These are phyloP conservation scores for Apogon hyalosoma DNA, from an alignment of 2,797 vertebrate species.

Conservation along the genomic window DNA sequence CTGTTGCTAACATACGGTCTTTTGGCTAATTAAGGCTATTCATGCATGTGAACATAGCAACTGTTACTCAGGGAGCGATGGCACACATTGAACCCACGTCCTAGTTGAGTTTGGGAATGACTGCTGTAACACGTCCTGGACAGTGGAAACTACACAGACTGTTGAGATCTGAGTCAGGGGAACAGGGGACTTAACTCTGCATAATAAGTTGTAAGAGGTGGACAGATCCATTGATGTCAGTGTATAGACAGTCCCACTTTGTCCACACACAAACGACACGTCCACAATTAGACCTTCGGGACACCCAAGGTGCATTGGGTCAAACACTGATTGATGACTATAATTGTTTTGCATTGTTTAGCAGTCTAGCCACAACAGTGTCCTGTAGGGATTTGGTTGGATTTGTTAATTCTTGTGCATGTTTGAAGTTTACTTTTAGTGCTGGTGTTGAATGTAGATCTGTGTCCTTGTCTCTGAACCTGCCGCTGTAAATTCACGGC, in stretches of 20 bases:
- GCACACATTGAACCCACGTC: too few relatives aligned
- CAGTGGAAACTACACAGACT: neutral
- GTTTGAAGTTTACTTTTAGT: conserved; percentile 27
- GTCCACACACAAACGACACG: neutral
- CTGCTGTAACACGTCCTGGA: neutral
- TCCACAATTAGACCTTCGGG: conserved; percentile 2
- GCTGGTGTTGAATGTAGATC: conserved; percentile 49
- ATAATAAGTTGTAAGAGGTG: neutral
- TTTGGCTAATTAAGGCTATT: too few relatives aligned
- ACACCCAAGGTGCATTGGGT: conserved; percentile 29
- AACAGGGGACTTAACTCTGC: neutral
- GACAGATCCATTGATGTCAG: neutral
- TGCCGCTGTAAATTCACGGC: conserved; percentile 7
- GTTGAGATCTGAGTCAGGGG: neutral
- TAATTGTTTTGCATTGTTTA: conserved; percentile 54
- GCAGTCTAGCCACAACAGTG: conserved; percentile 6
- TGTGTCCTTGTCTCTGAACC: conserved; percentile 46
- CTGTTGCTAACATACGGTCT: too few relatives aligned
- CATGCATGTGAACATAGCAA: too few relatives aligned
- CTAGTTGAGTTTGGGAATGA: too few relatives aligned
- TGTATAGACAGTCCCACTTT: neutral
- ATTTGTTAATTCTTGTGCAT: conserved; percentile 46
- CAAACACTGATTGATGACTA: conserved; percentile 61
- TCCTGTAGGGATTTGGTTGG: conserved; percentile 42
- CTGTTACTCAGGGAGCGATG: too few relatives aligned